phyloP scores from a whole-genome alignment of 2,797 vertebrate species.

The Pteronotus mesoamericanus region DNA sequence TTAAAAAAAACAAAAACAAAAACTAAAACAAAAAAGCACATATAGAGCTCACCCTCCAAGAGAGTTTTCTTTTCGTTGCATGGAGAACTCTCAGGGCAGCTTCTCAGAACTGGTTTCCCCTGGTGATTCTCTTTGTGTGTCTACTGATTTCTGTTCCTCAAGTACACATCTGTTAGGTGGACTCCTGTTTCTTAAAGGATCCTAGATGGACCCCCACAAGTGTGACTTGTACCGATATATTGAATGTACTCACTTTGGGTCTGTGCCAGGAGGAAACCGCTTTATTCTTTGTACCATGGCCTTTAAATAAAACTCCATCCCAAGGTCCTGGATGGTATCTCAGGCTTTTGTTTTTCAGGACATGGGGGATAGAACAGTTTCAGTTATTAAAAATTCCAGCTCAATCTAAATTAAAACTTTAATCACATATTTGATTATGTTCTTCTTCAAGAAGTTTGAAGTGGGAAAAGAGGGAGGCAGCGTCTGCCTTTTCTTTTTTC shows the following conservation, averaged over 20 bases:
- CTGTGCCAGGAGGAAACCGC: neutral
- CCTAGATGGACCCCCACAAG: neutral
- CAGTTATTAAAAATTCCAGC: neutral
- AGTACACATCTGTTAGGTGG: neutral
- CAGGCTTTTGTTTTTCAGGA: neutral
- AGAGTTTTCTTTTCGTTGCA: neutral
- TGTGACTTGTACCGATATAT: neutral
- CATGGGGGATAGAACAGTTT: neutral
- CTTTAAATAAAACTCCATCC: neutral
- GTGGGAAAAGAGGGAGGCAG: neutral
- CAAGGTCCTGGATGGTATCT: neutral
- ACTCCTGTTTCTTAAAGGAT: neutral
- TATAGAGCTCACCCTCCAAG: neutral
- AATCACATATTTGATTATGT: neutral
- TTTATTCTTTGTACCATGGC: neutral
- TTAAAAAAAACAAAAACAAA: neutral
- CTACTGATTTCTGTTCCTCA: neutral
- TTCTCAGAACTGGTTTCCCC: neutral
- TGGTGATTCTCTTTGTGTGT: neutral
- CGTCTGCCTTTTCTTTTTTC: neutral
- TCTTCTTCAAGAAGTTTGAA: neutral
- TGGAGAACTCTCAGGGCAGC: neutral
- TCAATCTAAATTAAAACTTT: neutral
- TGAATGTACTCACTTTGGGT: neutral
- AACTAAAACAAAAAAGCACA: neutral